phyloP scores from a whole-genome alignment of 2,797 vertebrate species.

The Australoheros facetus region DNA sequence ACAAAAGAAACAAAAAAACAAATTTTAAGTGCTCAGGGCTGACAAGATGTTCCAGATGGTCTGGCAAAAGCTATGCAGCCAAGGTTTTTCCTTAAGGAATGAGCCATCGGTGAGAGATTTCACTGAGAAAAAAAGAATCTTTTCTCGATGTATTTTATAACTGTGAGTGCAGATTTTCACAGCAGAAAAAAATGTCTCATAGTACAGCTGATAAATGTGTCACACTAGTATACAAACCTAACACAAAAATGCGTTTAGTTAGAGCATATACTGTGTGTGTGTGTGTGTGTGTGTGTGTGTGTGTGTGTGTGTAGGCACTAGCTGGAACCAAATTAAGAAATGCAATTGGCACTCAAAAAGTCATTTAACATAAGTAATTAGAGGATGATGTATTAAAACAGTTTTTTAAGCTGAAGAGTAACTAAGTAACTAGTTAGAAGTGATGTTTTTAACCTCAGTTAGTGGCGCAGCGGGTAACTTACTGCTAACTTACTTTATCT shows the following conservation, averaged over 20 bases:
- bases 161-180: background rate
- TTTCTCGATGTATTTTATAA: background rate
- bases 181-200: background rate
- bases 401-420: background rate
- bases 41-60: conserved; percentile 3
- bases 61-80: background rate
- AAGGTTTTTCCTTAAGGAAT: background rate
- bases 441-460: background rate
- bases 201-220: background rate
- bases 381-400: background rate
- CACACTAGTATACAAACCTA: no score
- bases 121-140: background rate
- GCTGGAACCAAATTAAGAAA: no score
- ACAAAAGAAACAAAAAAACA: background rate
- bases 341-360: background rate
- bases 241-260: no score
- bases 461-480: conserved; percentile 1
- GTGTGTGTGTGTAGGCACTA: no score
- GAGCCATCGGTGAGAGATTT: background rate
- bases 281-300: no score
- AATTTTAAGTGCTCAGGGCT: background rate
- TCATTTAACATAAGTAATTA: background rate
- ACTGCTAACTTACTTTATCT: conserved; percentile 36
- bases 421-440: background rate
- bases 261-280: no score